Evolutionary conservation across 2,113 vertebrate species (phyloP).

Genomic region (Engystomops pustulosus): DNA sequence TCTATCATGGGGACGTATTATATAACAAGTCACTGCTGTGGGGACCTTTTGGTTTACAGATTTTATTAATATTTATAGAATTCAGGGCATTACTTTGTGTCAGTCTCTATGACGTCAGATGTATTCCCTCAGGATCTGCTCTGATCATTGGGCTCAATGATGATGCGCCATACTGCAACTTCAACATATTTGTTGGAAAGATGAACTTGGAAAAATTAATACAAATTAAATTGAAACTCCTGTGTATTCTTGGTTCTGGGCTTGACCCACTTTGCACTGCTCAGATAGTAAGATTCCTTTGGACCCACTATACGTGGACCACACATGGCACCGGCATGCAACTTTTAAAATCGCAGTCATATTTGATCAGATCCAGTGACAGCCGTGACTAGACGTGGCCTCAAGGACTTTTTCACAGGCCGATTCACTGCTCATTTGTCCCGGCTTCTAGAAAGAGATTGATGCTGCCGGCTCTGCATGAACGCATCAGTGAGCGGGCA

Average conservation of each 20-base stretch:
- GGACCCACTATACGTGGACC: not conserved
- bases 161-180: no score
- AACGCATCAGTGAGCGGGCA: not conserved
- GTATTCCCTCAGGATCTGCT: no score
- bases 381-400: not conserved
- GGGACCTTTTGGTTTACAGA: no score
- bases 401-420: not conserved
- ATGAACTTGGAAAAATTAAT: no score
- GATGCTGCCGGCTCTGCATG: conserved; percentile 21
- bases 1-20: no score
- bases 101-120: no score
- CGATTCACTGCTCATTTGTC: not conserved
- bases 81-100: no score
- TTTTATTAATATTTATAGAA: no score
- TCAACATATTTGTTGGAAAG: no score
- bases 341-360: not conserved
- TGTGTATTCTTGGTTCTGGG: not conserved
- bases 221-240: no score
- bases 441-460: conserved; percentile 20
- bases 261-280: not conserved
- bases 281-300: not conserved
- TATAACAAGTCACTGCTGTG: no score
- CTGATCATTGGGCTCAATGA: no score
- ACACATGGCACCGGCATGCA: not conserved
- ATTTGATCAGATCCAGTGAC: not conserved